Evolutionary conservation across 2,888 invertebrate species (phyloP), one percentile per base, ranked within the genome.

Genomic region (Thecocarcelia acutangulata): DNA sequence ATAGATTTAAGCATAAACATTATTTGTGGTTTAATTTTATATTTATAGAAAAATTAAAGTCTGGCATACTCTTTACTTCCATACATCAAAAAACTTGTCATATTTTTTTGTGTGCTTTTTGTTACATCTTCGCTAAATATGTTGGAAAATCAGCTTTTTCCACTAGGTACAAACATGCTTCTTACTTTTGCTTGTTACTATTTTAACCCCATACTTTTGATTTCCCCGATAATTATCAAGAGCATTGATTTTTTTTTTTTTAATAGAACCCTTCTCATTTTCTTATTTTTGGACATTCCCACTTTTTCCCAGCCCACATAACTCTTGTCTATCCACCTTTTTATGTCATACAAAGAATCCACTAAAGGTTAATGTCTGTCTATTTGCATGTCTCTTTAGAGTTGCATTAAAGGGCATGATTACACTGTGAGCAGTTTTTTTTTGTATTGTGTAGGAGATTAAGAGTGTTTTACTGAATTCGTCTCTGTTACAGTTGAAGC

Each of bases 311-410:
- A 12, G n/a, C 59, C 9, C 50, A 40, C 24, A 24, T 17, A 4
- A 3, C 12, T 37, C 19, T 70, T 70, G 5, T 42, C 8, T n/a
- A 12, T 6, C n/a, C 4, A 21, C 42, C 52, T 33, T 24, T 8
- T 54, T 13, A 12, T 56, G 28, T 40, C 54, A 69, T 21, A 21
- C 4, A 54, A 46, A 61, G 11, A 58, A 52, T 58, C 44, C 37
- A 63, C 37, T 50, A 56, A n/a, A 63, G 37, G 44, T 50, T 68
- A 77, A 66, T 78, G 70, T 8, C 6, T 9, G 46, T 58, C 70
- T 78, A 74, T 74, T 82, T 78, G 74, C 78, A 73, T 82, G 78
- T 78, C 69, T 74, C 78, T 64, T 56, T 74, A 64, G 68, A 70
- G 70, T 74, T 40, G 64, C 64, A 82, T 40, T 69, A 74, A 82